Percentiles rank a stretch among this genome's conserved stretches.
phyloP scores from a whole-genome alignment of 2,797 vertebrate species.

The Pseudomugil tenellus region DNA sequence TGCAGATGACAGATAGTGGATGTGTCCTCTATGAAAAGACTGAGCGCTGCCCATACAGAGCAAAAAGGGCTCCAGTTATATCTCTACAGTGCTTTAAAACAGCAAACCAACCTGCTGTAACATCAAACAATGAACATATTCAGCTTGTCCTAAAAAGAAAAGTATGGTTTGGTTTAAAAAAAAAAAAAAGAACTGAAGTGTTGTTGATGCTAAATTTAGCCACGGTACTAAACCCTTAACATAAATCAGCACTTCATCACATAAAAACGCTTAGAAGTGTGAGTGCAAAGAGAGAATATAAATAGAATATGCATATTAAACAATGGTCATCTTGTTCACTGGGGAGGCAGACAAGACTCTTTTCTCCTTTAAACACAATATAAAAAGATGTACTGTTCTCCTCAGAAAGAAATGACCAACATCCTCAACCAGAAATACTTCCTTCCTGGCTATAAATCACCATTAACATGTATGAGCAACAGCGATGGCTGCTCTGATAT shows the following conservation, averaged over 20 bases:
- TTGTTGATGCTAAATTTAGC: background rate
- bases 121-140: background rate
- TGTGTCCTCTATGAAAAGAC: background rate
- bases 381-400: slow-evolving; percentile 21
- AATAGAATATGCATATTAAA: slow-evolving; percentile 6
- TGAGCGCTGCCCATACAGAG: background rate
- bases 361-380: slow-evolving; percentile 7
- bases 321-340: slow-evolving; percentile 26
- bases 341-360: slow-evolving; percentile 25
- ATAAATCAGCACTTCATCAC: background rate
- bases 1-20: slow-evolving; percentile 11
- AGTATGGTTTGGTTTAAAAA: background rate
- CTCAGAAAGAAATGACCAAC: slow-evolving; percentile 13
- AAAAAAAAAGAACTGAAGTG: background rate
- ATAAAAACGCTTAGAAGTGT: background rate
- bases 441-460: slow-evolving; percentile 50
- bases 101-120: background rate
- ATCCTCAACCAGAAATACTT: slow-evolving; percentile 36
- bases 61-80: background rate
- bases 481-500: slow-evolving; percentile 46
- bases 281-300: slow-evolving; percentile 2
- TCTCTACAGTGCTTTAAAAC: background rate
- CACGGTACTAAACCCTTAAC: background rate
- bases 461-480: slow-evolving; percentile 28
- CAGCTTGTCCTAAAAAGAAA: background rate